Evolutionary conservation across 2,797 vertebrate species (phyloP).

Genomic region (Spondyliosoma cantharus): DNA sequence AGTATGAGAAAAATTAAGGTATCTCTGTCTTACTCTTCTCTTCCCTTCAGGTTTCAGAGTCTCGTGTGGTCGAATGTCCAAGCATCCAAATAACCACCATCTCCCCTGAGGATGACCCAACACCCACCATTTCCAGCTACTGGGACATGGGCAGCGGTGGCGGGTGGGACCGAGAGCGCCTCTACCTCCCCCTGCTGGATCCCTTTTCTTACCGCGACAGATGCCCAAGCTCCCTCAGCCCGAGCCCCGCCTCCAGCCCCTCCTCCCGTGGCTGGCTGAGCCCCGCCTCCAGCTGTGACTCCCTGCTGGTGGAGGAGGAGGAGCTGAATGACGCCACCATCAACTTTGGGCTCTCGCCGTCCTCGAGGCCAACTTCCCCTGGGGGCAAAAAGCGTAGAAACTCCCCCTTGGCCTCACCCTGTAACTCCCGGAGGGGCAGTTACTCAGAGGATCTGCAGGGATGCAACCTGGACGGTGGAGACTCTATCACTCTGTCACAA

Average conservation of each 20-base stretch:
- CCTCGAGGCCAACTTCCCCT: slow-evolving; percentile 89
- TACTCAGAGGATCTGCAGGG: slow-evolving; percentile 87
- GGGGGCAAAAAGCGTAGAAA: slow-evolving; percentile 92
- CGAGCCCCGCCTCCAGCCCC: slow-evolving; percentile 92
- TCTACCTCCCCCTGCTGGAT: slow-evolving; percentile 89
- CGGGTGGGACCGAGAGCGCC: slow-evolving; percentile 89
- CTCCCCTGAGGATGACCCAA: slow-evolving; percentile 87
- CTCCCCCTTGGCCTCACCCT: slow-evolving; percentile 84
- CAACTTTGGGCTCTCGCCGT: slow-evolving; percentile 87
- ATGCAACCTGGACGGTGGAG: slow-evolving; percentile 73
- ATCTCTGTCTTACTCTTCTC: not conserved
- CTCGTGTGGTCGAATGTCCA: slow-evolving; percentile 91
- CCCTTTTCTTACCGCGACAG: slow-evolving; percentile 90
- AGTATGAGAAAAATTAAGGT: not conserved
- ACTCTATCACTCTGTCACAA: slow-evolving; percentile 73
- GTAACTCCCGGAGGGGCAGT: slow-evolving; percentile 88
- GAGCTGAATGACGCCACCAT: slow-evolving; percentile 89
- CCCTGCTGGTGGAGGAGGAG: slow-evolving; percentile 91
- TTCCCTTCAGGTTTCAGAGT: slow-evolving; percentile 83
- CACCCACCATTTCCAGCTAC: slow-evolving; percentile 76
- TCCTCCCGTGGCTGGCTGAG: slow-evolving; percentile 92
- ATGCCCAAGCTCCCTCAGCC: slow-evolving; percentile 88
- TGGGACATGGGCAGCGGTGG: slow-evolving; percentile 82
- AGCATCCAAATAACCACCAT: slow-evolving; percentile 97
- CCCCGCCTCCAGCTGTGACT: slow-evolving; percentile 91